Evolutionary conservation across 1,140 invertebrate genomes (phyloP).

Genomic region (Pomphorhynchus laevis): DNA sequence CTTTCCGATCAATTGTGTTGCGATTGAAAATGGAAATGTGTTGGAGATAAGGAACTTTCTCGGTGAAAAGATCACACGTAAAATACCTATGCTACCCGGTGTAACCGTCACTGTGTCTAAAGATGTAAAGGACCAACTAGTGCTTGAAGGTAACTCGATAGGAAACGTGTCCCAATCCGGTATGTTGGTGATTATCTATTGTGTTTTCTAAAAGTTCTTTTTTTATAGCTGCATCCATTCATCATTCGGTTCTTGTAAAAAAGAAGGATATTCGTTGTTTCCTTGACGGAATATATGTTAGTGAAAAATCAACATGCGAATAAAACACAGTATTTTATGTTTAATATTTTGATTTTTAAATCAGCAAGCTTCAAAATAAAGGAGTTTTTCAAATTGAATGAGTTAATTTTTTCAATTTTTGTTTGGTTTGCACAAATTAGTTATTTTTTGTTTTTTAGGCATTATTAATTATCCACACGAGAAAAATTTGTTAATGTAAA

Average conservation of each 20-base stretch:
- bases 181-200: slow-evolving; percentile 16
- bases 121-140: slow-evolving; percentile 78
- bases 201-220: slow-evolving; percentile 12
- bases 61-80: slow-evolving; percentile 76
- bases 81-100: slow-evolving; percentile 66
- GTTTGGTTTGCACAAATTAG: too few species aligned
- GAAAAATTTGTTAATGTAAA: too few species aligned
- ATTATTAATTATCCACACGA: too few species aligned
- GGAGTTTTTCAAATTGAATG: too few species aligned
- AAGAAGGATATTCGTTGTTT: slow-evolving; percentile 99
- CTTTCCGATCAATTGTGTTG: slow-evolving; percentile 95
- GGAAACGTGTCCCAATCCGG: slow-evolving; percentile 82
- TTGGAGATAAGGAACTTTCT: slow-evolving; percentile 70
- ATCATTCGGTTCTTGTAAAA: slow-evolving; percentile 87
- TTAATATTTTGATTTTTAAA: too few species aligned
- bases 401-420: too few species aligned
- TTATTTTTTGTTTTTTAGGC: too few species aligned
- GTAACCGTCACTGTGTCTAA: slow-evolving; percentile 61
- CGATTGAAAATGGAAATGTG: slow-evolving; percentile 29
- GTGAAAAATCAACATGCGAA: slow-evolving; percentile 36
- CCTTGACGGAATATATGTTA: slow-evolving; percentile 94
- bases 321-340: too few species aligned
- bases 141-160: slow-evolving; percentile 79
- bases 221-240: slow-evolving; percentile 58
- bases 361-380: too few species aligned